Base-by-base conservation (phyloP, 2,888 invertebrate genomes). In the Salpingus planirostris region DNA sequence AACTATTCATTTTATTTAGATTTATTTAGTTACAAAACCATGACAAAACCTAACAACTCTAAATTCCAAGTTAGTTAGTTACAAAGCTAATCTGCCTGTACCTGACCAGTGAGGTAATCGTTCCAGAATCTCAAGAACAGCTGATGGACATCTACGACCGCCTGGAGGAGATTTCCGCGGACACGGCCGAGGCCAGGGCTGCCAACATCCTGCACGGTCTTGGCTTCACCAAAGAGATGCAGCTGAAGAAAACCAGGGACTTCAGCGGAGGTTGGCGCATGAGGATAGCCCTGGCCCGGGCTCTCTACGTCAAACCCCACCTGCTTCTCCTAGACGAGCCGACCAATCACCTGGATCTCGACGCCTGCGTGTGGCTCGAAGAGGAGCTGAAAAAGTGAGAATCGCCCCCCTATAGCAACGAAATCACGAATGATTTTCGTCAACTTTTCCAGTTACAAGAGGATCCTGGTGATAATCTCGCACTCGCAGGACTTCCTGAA, bases 401-500 rank as follows among this genome's bases (percentile, higher is more conserved):
- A 29, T 18, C 18, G 18, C 8, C 18, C 5, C n/a, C n/a, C n/a
- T n/a, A n/a, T n/a, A n/a, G n/a, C n/a, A n/a, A n/a, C n/a, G n/a
- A n/a, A n/a, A n/a, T n/a, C n/a, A n/a, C n/a, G n/a, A n/a, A n/a
- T n/a, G n/a, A n/a, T n/a, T 28, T 23, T 13, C 10, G 11, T 25
- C 2, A 11, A 28, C 33, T 30, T 36, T 60, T 60, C 30, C 57
- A 85, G 83, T 41, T 96, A 98, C 66, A 95, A 93, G 66, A 77
- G 97, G 51, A 97, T 96, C 63, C 71, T 99, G 54, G 90, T 99
- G 40, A 76, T 99, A 44, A 93, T 98, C 51, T 98, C 98, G 2
- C 98, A 99, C 69, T 98, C 98, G 2, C 98, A 99, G 71, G 91
- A 98, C 76, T 98, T 98, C 67, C 72, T 98, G 51, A 98, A 98